These are phyloP conservation scores for Aurelia sp. DNA, from an alignment of 30 jellyfish, hydroid and myxozoan genomes.

Conservation along the genomic window DNA sequence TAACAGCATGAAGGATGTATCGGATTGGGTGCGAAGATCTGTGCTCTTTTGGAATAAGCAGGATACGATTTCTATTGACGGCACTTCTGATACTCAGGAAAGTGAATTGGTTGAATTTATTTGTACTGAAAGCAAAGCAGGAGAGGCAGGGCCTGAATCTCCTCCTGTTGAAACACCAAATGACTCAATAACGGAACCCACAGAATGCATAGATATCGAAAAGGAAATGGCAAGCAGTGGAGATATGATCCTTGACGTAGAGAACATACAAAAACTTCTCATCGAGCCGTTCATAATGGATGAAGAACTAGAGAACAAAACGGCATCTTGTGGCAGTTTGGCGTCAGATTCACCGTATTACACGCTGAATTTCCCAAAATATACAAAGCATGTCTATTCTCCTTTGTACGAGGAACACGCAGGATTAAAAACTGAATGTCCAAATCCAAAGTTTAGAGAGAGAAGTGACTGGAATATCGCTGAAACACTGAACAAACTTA, in stretches of 20 bases:
- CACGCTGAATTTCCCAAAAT: constrained; percentile 68
- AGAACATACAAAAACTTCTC: constrained; percentile 32
- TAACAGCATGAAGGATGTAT: constrained; percentile 22
- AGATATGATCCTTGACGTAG: constrained; percentile 63
- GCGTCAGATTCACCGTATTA: constrained; percentile 46
- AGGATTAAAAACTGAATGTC: background rate
- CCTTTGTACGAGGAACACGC: constrained; percentile 58
- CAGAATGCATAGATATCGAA: constrained; percentile 23
- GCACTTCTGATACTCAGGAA: constrained; percentile 32
- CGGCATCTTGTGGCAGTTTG: constrained; percentile 9
- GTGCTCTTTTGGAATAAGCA: constrained; percentile 88
- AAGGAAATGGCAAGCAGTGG: constrained; percentile 22
- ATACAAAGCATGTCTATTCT: constrained; percentile 55
- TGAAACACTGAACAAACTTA: constrained; percentile 47
- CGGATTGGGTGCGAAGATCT: constrained; percentile 89
- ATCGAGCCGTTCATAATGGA: constrained; percentile 66
- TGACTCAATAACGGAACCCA: constrained; percentile 64
- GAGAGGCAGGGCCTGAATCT: constrained; percentile 17
- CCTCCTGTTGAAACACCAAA: constrained; percentile 8
- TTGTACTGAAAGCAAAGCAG: background rate
- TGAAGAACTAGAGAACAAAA: constrained; percentile 14
- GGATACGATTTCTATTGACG: constrained; percentile 61
- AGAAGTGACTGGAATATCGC: constrained; percentile 40
- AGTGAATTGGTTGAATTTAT: background rate
- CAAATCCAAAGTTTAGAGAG: constrained; percentile 10